These are phyloP conservation scores for Chymomyza costata DNA, from an alignment of 1,140 invertebrate species.

Conservation along the genomic window DNA sequence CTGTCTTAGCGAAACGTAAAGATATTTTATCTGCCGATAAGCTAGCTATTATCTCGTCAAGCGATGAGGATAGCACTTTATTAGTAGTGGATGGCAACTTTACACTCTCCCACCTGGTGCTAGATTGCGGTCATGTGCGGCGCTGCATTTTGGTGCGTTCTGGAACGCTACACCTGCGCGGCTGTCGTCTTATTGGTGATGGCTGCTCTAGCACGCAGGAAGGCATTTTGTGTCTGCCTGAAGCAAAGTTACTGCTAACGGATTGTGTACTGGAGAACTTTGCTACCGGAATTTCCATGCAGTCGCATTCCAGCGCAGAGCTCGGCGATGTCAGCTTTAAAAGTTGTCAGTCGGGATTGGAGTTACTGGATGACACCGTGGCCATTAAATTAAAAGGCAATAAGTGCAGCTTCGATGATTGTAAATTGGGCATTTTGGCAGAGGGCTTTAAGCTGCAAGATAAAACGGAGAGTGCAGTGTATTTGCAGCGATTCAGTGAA, in stretches of 20 bases:
- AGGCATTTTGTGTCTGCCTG: constrained; percentile 74
- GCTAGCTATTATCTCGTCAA: constrained; percentile 63
- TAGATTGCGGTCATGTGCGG: constrained; percentile 73
- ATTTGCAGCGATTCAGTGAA: constrained; percentile 31
- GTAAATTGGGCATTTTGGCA: constrained; percentile 44
- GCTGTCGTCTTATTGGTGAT: constrained; percentile 74
- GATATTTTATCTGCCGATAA: constrained; percentile 12
- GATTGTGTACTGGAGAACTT: constrained; percentile 73
- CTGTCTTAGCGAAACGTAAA: background rate
- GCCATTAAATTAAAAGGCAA: constrained; percentile 33
- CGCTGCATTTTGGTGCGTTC: constrained; percentile 73
- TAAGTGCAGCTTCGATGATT: constrained; percentile 41
- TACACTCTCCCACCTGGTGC: constrained; percentile 73
- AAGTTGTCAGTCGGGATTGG: constrained; percentile 46
- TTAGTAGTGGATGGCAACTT: constrained; percentile 72
- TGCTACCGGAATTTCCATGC: constrained; percentile 62
- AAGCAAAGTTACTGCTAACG: constrained; percentile 53
- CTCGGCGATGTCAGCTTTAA: constrained; percentile 34
- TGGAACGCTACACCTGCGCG: constrained; percentile 64
- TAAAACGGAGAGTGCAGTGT: constrained; percentile 18
- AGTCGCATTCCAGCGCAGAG: constrained; percentile 20
- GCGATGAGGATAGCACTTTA: constrained; percentile 74
- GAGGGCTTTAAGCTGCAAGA: constrained; percentile 21
- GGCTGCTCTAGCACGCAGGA: constrained; percentile 71
- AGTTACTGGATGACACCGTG: constrained; percentile 33